Base-by-base conservation (phyloP, 2,797 vertebrate genomes). In the Esox lucius region DNA sequence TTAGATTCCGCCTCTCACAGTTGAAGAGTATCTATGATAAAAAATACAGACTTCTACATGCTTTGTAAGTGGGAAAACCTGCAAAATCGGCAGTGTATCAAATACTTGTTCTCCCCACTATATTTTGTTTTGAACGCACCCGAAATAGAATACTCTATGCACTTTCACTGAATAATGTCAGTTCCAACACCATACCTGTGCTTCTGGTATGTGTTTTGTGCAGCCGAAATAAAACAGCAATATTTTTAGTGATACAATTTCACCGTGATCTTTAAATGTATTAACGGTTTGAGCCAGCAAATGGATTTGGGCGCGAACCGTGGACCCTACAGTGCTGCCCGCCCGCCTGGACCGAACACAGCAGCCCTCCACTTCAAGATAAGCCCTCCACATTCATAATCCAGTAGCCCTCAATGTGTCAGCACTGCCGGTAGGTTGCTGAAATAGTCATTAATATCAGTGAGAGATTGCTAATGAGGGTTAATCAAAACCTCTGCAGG, bases 391-490 rank as follows among this genome's bases (percentile, higher is more conserved):
- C 64, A 66, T 66, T 31, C 28, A 35, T 33, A 66, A 66, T 16
- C 15, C 64, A 33, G 26, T 64, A 28, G 28, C 17, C 26, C 28
- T 66, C 9, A 15, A 35, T 11, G 9, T 24, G 39, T 42, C 35
- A 68, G 67, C 31, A 42, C 19, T 4, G 67, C 46, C 5, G 62
- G 70, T 73, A 65, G 78, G 69, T 84, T 74, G 67, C 74, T 81
- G 70, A 75, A 78, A 68, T 33, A 77, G 75, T 88, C 87, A 87
- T 91, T 91, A 85, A 83, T 65, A 76, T 87, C 80, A 53, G 82
- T 85, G 82, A 81, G 73, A 77, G 80, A 79, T 46, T 31, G 65
- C 73, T 90, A 86, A 91, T 83, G 78, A 87, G 79, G 81, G 85
- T 83, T 87, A 89, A 89, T 87, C 77, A 87, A 80, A 82, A 76